Evolutionary conservation across 1,140 invertebrate genomes (phyloP).

Genomic region (Drosophila gunungcola): DNA sequence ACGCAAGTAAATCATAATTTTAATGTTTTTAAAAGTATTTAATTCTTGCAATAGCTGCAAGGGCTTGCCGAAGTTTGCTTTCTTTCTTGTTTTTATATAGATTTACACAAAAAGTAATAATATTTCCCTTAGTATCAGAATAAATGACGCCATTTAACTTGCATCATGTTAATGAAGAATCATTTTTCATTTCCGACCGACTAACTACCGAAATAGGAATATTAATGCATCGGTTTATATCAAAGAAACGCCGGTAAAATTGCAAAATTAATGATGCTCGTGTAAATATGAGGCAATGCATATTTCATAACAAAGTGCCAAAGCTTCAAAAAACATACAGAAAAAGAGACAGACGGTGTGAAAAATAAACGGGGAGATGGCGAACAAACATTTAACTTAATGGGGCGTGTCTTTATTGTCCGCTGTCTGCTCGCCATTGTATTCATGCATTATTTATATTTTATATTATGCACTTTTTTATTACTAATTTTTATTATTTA

Average conservation of each 20-base stretch:
- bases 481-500: conserved; percentile 52
- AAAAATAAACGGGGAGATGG: conserved; percentile 3
- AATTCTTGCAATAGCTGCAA: too few species aligned
- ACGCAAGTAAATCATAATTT: too few species aligned
- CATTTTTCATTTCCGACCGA: conserved; percentile 30
- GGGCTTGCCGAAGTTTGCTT: too few species aligned
- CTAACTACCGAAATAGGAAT: conserved; percentile 35
- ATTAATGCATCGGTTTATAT: conserved; percentile 30
- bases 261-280: conserved; percentile 69
- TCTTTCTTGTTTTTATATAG: too few species aligned
- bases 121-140: too few species aligned
- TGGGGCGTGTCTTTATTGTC: conserved; percentile 68
- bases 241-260: conserved; percentile 58
- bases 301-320: conserved; percentile 70
- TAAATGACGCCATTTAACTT: conserved; percentile 3
- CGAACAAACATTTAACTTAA: conserved; percentile 64
- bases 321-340: conserved; percentile 56
- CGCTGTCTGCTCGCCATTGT: conserved; percentile 53
- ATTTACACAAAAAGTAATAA: too few species aligned
- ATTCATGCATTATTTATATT: conserved; percentile 72
- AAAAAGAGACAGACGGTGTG: conserved; percentile 2
- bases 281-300: conserved; percentile 67
- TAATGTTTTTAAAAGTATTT: too few species aligned
- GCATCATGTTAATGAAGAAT: conserved; percentile 13
- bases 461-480: conserved; percentile 28